These are phyloP conservation scores for Epicampocera succincta DNA, from an alignment of 2,888 invertebrate species.

Conservation along the genomic window DNA sequence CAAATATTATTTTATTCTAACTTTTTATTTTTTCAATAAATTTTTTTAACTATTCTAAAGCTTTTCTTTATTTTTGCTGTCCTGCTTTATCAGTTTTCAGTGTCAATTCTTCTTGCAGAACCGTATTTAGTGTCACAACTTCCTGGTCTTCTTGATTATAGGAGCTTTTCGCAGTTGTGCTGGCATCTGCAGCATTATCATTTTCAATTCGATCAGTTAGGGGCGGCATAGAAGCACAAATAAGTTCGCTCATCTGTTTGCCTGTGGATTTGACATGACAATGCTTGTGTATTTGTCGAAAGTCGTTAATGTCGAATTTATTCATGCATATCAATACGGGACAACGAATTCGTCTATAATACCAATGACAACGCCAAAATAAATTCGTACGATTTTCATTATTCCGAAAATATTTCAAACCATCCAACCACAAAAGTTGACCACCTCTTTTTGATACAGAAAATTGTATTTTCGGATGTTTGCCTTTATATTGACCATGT, in stretches of 20 bases:
- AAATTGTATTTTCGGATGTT: slow-evolving; percentile 79
- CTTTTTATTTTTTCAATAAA: not conserved
- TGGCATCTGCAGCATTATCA: not conserved
- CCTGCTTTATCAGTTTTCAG: not conserved
- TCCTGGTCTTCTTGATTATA: slow-evolving; percentile 22
- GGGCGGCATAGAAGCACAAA: not conserved
- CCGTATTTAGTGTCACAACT: slow-evolving; percentile 6
- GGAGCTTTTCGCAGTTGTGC: too few relatives aligned
- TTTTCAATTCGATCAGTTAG: slow-evolving; percentile 3
- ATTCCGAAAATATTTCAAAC: slow-evolving; percentile 80
- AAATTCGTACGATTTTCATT: slow-evolving; percentile 81
- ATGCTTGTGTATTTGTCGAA: slow-evolving; percentile 80
- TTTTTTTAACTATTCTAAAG: not conserved
- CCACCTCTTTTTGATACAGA: slow-evolving; percentile 80
- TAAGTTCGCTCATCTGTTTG: slow-evolving; percentile 35
- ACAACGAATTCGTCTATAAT: slow-evolving; percentile 79
- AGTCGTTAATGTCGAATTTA: slow-evolving; percentile 78
- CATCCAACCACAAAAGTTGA: slow-evolving; percentile 80
- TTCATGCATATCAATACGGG: slow-evolving; percentile 81
- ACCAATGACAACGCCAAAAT: slow-evolving; percentile 81
- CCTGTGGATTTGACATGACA: slow-evolving; percentile 75
- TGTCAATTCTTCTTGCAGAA: not conserved
- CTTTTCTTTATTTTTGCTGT: not conserved
- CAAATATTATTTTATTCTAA: too few relatives aligned
- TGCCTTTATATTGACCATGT: slow-evolving; percentile 75